Base-by-base conservation (phyloP, 2,888 invertebrate genomes). In the Diarsia dahlii region DNA sequence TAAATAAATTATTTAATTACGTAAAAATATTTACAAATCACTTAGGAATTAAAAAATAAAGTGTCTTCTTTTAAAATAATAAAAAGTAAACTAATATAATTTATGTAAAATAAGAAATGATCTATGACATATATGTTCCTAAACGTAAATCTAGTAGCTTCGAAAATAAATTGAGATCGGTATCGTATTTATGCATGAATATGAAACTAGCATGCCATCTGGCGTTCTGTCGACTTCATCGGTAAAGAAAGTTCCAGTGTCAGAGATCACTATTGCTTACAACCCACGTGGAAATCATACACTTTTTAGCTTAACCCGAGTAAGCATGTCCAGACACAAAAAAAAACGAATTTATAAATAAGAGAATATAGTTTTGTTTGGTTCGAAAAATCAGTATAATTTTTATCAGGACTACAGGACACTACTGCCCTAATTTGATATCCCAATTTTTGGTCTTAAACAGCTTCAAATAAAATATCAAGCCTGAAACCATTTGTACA, bases 121-220 rank as follows among this genome's bases (percentile, higher is more conserved):
- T 90, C 89, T 92, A 91, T 89, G 89, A 90, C 89, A 89, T 91
- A 90, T 91, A 90, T 90, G 89, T 90, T 86, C 87, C 88, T 89
- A 91, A 91, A 91, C 81, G 92, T 94, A 93, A 93, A 91, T 91
- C 95, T 96, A 96, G 93, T 96, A 96, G 96, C 96, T 95, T 96
- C 96, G 92, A 95, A 94, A 89, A 94, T 91, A 94, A 93, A 94
- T 94, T 96, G 96, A 96, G 96, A 96, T 96, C 96, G 93, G 95
- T 93, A 91, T 92, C 93, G 89, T 92, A 91, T 91, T 91, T 90
- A 91, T 90, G 88, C 90, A 85, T 81, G 76, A 69, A 87, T 87
- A 89, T 88, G 88, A 89, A 91, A 89, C 88, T 90, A 88, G 84
- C 86, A 78, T 86, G 85, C 87, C 84, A 84, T 80, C 77, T 74